Base-by-base conservation (phyloP, 2,113 vertebrate genomes). In the Ictidomys tridecemlineatus region DNA sequence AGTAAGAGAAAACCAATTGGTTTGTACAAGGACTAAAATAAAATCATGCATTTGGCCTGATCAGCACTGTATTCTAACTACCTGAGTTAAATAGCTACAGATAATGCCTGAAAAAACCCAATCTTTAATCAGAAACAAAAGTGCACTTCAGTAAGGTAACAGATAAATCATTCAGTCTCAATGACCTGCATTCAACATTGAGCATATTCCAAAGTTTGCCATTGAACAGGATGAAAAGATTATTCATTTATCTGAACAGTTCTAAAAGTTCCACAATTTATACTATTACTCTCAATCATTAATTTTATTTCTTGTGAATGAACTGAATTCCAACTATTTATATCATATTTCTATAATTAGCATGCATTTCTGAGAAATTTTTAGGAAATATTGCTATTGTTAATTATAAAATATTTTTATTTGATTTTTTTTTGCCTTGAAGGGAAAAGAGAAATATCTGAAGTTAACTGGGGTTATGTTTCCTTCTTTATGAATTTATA, bases 81-180 rank as follows among this genome's bases (percentile, higher is more conserved):
- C 87, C n/a, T 83, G 34, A 84, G 65, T 84, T 95, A 89, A 92
- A 56, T 74, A 94, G 86, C 58, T 84, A 86, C 48, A 83, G 84
- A 90, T 80, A 95, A 6, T 67, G 37, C 51, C 70, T 82, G 56
- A 22, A 94, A 89, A 84, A 85, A 8, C 82, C 4, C 28, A 85
- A 32, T 22, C 34, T 94, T 94, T 58, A 93, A 94, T 42, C 95
- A 94, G 76, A 92, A 96, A 94, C 67, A 93, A 96, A 95, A 97
- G 73, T 58, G 10, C 13, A 85, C 65, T 78, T 13, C 22, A 94
- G 61, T 67, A 91, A 91, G 24, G 74, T 77, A 84, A 85, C 69
- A 80, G 51, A 87, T 82, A 91, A 73, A 95, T 85, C 18, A 2
- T 83, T 94, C 13, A 10, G 39, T 89, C 51, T 82, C 37, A 69